These are phyloP conservation scores for Sclerurus mexicanus DNA, from an alignment of 2,113 vertebrate species.

Conservation along the genomic window DNA sequence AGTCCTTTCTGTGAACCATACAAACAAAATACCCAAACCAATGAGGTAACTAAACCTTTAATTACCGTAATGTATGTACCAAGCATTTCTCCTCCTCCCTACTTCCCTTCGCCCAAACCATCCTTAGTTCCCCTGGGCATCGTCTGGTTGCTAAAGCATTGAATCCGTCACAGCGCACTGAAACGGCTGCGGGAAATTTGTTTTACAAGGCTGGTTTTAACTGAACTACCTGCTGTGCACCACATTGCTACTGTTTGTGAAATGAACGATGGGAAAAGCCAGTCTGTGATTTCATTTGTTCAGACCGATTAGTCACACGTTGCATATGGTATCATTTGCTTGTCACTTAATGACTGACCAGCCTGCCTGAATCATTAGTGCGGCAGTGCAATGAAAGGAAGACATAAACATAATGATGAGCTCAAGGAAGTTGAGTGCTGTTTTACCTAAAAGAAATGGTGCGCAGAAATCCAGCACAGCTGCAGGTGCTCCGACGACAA, in stretches of 20 bases:
- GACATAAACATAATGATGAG: conserved; percentile 88
- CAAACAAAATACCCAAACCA: conserved; percentile 74
- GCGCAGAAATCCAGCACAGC: conserved; percentile 85
- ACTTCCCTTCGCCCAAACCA: conserved; percentile 45
- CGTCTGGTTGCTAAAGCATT: conserved; percentile 38
- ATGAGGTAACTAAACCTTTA: conserved; percentile 75
- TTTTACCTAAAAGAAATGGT: conserved; percentile 88
- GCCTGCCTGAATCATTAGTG: conserved; percentile 87
- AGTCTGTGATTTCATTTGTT: conserved; percentile 97
- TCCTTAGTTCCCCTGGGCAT: conserved; percentile 58
- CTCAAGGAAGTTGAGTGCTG: conserved; percentile 87
- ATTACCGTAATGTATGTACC: conserved; percentile 78
- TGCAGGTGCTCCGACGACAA: conserved; percentile 87
- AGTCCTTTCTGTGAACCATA: conserved; percentile 70
- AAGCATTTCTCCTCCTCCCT: conserved; percentile 60
- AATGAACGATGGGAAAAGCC: conserved; percentile 83
- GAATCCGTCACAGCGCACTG: conserved; percentile 54
- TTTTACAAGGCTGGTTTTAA: conserved; percentile 91
- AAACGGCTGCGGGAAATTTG: conserved; percentile 83
- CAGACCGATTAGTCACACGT: conserved; percentile 85
- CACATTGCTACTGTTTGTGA: conserved; percentile 81
- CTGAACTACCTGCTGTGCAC: conserved; percentile 87
- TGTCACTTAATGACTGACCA: conserved; percentile 97
- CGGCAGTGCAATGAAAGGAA: conserved; percentile 87
- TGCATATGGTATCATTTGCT: conserved; percentile 96